A percentile compares a stretch with the other conserved stretches of the same genome.
phyloP scores from a whole-genome alignment of 2,113 vertebrate genomes.

The Chloebia gouldiae region DNA sequence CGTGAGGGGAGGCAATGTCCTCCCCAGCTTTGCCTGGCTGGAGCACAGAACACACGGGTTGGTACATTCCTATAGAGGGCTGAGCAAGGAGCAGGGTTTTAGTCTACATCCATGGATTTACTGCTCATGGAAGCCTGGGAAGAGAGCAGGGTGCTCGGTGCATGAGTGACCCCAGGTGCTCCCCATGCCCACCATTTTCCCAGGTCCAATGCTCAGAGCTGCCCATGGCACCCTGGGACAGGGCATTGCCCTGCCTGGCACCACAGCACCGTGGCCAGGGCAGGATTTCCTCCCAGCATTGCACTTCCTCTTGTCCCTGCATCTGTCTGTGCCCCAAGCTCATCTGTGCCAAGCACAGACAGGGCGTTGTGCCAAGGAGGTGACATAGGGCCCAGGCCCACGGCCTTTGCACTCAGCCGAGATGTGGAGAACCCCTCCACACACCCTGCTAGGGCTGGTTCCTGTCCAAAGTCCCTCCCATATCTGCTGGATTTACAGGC shows the following conservation, averaged over 20 bases:
- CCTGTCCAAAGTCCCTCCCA: background rate
- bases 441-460: background rate
- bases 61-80: background rate
- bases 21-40: background rate
- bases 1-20: background rate
- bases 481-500: background rate
- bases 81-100: background rate
- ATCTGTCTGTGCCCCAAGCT: background rate
- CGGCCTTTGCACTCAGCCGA: background rate
- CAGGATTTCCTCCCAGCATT: background rate
- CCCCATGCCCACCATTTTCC: rapidly evolving
- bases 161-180: background rate
- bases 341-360: background rate
- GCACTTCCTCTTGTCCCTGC: background rate
- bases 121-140: background rate
- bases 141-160: background rate
- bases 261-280: rapidly evolving
- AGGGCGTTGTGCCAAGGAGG: background rate
- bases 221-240: background rate
- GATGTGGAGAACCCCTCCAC: background rate
- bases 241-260: background rate
- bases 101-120: background rate
- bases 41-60: background rate
- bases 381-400: background rate
- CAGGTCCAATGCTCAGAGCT: background rate